Base-by-base conservation (phyloP, 2,797 vertebrate genomes). In the Bufotes viridis region DNA sequence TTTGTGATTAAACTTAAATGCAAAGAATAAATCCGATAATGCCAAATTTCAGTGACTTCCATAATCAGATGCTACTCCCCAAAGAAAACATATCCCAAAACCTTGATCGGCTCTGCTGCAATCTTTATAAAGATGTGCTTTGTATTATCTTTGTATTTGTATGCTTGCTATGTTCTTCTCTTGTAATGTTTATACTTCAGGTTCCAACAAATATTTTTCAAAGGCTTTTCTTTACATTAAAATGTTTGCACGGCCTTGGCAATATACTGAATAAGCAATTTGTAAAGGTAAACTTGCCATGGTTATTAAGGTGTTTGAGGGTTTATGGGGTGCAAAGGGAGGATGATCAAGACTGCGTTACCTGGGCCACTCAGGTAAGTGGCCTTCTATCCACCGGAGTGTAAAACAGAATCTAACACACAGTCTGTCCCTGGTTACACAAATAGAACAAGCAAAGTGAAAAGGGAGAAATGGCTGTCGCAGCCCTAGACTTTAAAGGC, bases 1-100 rank as follows among this genome's bases (percentile, higher is more conserved):
- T 90, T 90, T 78, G 80, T 88, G 57, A 90, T 92, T 63, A 92
- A 74, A 86, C 89, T 91, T 92, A 92, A 89, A 89, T 91, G 55
- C 72, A 63, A 89, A 81, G 34, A 89, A 57, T 12, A 80, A 67
- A 60, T 91, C 85, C 10, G 91, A 81, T 90, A 91, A 78, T 90
- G 82, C 80, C 26, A 78, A n/a, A 87, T 72, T 91, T 67, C 74
- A 76, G 8, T 86, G 82, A 24, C 13, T 88, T 69, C 6, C 18
- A 82, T 8, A 18, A 7, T 90, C 82, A 85, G 14, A 29, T 85
- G 72, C 85, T 69, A 0, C 81, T 90, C 65, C 55, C 61, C 78
- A 57, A 89, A 92, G 22, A 87, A 6, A 82, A 81, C 79, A n/a
- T 51, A 74, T 84, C 82, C 75, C 20, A 49, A 61, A 53, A 81